Percentiles rank a stretch among this genome's conserved stretches.
Conservation (phyloP, 2,113 vertebrate species). For the Gallinago undulata region DNA sequence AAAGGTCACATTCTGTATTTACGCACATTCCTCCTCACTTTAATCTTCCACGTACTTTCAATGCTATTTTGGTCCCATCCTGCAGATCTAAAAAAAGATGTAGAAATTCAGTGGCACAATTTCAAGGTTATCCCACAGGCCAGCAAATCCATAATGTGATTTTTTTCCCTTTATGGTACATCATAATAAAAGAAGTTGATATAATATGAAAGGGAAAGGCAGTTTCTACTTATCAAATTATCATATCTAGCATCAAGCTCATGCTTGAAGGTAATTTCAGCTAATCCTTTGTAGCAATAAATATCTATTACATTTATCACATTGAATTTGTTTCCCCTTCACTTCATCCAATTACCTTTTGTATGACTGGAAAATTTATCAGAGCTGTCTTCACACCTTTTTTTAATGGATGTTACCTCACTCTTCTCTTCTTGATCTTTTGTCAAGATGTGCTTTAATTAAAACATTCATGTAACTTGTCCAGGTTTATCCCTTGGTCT, state of each 20-base stretch:
- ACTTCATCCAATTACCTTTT: constrained; percentile 64
- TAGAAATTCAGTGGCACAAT: constrained; percentile 45
- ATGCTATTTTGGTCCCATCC: constrained; percentile 23
- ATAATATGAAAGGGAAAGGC: constrained; percentile 5
- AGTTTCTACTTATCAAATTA: constrained; percentile 53
- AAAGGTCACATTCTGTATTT: constrained; percentile 37
- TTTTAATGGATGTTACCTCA: constrained; percentile 5
- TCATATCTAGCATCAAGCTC: constrained; percentile 45
- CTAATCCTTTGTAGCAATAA: constrained; percentile 66
- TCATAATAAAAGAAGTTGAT: constrained; percentile 10
- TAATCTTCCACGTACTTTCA: constrained; percentile 35
- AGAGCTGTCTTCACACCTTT: constrained; percentile 10
- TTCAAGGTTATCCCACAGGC: constrained; percentile 68
- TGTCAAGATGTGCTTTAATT: constrained; percentile 36
- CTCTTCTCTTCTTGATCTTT: constrained; percentile 9
- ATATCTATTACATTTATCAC: constrained; percentile 62
- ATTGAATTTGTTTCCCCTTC: constrained; percentile 67
- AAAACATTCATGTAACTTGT: constrained; percentile 11
- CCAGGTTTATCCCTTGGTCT: not conserved
- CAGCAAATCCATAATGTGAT: constrained; percentile 54
- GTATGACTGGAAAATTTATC: constrained; percentile 37
- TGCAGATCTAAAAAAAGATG: constrained; percentile 29
- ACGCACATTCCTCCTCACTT: not conserved
- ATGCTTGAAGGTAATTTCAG: constrained; percentile 58
- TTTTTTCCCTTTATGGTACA: constrained; percentile 52